phyloP scores from a whole-genome alignment of 92 coral and sea anemone genomes.

The Micromussa lordhowensis region DNA sequence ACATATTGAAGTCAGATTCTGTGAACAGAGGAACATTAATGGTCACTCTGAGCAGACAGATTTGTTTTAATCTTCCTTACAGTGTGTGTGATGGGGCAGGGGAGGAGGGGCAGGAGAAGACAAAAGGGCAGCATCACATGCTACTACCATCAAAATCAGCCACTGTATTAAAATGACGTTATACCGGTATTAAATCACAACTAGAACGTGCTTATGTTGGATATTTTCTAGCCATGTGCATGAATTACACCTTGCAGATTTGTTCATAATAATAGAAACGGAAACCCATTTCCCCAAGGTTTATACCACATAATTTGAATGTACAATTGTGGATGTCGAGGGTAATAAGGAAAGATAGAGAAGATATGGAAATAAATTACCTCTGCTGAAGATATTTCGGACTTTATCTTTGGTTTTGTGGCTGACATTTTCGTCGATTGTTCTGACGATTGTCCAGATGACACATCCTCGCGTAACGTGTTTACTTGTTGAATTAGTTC shows the following conservation, averaged over 20 bases:
- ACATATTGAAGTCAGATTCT: too few species aligned
- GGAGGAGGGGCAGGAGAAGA: too few species aligned
- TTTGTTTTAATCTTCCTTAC: too few species aligned
- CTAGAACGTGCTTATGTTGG: not conserved
- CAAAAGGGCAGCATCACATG: too few species aligned
- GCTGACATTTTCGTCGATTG: slow-evolving; percentile 1
- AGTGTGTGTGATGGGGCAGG: too few species aligned
- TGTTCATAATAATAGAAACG: not conserved
- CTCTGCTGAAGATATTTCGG: not conserved
- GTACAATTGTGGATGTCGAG: too few species aligned
- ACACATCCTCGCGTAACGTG: slow-evolving; percentile 34
- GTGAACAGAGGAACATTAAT: too few species aligned
- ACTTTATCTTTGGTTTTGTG: not conserved
- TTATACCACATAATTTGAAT: not conserved
- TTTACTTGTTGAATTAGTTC: slow-evolving; percentile 77
- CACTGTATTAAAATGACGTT: too few species aligned
- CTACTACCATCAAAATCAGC: too few species aligned
- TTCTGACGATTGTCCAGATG: not conserved
- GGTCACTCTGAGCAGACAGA: too few species aligned
- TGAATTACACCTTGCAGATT: not conserved
- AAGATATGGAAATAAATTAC: not conserved
- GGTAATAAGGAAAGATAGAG: too few species aligned
- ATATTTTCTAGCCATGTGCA: not conserved
- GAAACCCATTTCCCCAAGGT: not conserved
- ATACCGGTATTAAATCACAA: not conserved